phyloP scores from a whole-genome alignment of 2,113 vertebrate genomes.

The Gymnarchus niloticus region DNA sequence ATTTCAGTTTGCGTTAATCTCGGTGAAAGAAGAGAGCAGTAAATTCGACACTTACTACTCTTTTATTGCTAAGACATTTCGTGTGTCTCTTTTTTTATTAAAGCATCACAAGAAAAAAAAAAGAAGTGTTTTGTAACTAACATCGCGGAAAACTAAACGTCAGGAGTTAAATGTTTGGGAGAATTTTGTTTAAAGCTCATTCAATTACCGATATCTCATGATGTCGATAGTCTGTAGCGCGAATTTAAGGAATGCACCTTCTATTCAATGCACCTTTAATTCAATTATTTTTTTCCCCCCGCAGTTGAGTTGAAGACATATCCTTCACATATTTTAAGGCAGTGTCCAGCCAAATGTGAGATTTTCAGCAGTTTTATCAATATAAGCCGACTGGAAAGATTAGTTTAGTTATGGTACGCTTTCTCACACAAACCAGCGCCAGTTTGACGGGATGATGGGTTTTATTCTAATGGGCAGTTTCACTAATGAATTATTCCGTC shows the following conservation, averaged over 20 bases:
- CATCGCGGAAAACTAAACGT: neutral
- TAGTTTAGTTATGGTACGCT: neutral
- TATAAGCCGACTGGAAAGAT: neutral
- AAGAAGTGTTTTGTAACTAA: neutral
- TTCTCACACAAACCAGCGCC: neutral
- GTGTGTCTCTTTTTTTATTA: too few species aligned
- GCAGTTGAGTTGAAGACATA: neutral
- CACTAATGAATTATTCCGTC: too few species aligned
- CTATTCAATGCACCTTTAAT: neutral
- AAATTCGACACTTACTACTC: neutral
- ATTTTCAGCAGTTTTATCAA: neutral
- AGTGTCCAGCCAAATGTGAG: neutral
- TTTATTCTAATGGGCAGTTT: neutral
- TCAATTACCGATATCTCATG: neutral
- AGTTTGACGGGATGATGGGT: neutral
- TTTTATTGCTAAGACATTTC: neutral
- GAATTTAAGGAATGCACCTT: neutral
- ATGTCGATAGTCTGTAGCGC: neutral
- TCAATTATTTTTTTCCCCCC: neutral
- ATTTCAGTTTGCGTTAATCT: neutral
- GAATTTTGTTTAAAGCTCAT: too few species aligned
- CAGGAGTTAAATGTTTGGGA: neutral
- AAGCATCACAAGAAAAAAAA: too few species aligned
- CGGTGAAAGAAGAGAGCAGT: neutral
- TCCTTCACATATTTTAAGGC: neutral